Base-by-base conservation (phyloP, 2,888 invertebrate genomes). In the Tetramorium bicarinatum region DNA sequence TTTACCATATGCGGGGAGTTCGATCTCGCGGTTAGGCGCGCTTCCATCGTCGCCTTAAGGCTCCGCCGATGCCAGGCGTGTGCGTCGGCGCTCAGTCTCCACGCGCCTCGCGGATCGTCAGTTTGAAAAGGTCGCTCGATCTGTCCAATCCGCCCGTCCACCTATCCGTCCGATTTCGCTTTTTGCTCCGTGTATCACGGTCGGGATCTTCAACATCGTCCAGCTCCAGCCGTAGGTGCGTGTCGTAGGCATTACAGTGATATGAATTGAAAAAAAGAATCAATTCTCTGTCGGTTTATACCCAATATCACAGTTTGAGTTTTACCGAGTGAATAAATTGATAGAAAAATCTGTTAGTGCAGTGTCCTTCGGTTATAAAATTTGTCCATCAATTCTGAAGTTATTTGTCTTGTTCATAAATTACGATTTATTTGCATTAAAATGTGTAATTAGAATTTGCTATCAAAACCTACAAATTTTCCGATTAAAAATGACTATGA, bases 1-100 rank as follows among this genome's bases (percentile, higher is more conserved):
- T 93, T 94, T 94, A 92, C 94, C 94, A 94, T 94, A 94, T 93
- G 93, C 92, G 94, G 93, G 92, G 91, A 92, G 93, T 87, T 89
- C 90, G 91, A 92, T 92, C 91, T 88, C 89, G 86, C 89, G 86
- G 87, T 80, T 85, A 80, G 84, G 85, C 84, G 86, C 91, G 85
- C 88, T 89, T 88, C 87, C 88, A 86, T 92, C 89, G 89, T 90
- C 90, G 85, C 85, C 62, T 87, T 84, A 54, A 90, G 90, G 85
- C 89, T 88, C 89, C 86, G 91, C 90, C 92, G 92, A 91, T 93
- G 87, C 90, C 89, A 84, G 81, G 86, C 83, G 87, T 88, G 87
- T 86, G 79, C 56, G 79, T 80, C 72, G 79, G 79, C 89, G 76
- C 85, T 86, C 89, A 89, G 92, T 91, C 92, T 92, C 90, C 91